These are phyloP conservation scores for Panopea generosa DNA, from an alignment of 2,888 invertebrate genomes.

Conservation along the genomic window DNA sequence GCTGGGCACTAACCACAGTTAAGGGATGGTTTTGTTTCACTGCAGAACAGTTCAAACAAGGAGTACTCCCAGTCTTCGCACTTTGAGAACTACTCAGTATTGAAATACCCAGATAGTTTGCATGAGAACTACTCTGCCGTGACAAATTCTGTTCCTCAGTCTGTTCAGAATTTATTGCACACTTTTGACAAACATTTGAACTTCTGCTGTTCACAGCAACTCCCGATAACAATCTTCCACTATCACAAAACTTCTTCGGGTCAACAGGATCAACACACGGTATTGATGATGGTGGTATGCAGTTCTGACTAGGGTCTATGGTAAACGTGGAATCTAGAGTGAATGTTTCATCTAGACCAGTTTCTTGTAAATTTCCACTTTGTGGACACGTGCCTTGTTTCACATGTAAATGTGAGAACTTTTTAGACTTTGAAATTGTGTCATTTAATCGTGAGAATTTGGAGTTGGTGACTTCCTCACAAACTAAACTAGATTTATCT, in stretches of 20 bases:
- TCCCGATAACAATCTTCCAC: too few relatives aligned
- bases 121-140: too few relatives aligned
- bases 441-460: constrained; percentile 56
- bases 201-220: too few relatives aligned
- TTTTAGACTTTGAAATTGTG: constrained; percentile 59
- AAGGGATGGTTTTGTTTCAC: too few relatives aligned
- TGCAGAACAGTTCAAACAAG: too few relatives aligned
- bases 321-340: constrained; percentile 21
- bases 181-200: not conserved
- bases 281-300: constrained; percentile 3
- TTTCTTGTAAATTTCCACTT: not conserved
- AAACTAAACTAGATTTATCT: constrained; percentile 33
- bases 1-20: constrained; percentile 23
- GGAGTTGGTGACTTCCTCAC: constrained; percentile 25
- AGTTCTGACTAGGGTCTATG: too few relatives aligned
- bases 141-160: too few relatives aligned
- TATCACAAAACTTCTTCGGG: too few relatives aligned
- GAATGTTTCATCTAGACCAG: constrained; percentile 45
- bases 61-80: not conserved
- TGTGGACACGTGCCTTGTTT: not conserved
- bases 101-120: not conserved
- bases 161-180: constrained; percentile 9
- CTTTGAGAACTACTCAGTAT: not conserved
- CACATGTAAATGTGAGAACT: constrained; percentile 46
- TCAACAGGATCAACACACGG: constrained; percentile 33